Evolutionary conservation across 2,113 vertebrate genomes (phyloP).

Genomic region (Bubalus kerabau): DNA sequence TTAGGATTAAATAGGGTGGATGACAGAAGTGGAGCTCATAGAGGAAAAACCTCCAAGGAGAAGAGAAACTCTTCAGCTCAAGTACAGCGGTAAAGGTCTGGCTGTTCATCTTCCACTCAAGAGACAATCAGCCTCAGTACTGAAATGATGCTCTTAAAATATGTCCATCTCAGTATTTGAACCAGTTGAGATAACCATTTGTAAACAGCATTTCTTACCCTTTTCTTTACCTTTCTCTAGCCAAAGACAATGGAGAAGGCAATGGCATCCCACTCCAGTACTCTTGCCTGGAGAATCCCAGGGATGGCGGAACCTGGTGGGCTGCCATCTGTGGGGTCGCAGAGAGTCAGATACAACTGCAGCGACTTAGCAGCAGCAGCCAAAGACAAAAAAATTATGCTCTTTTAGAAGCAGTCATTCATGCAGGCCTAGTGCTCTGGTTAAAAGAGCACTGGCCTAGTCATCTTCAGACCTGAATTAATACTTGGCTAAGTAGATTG

Average conservation of each 20-base stretch:
- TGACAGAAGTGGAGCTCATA: not conserved
- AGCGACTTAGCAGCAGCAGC: too few relatives aligned
- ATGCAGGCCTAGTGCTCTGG: not conserved
- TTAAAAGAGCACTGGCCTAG: not conserved
- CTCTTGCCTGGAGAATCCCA: too few relatives aligned
- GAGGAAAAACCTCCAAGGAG: not conserved
- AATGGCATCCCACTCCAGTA: too few relatives aligned
- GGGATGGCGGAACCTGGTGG: too few relatives aligned
- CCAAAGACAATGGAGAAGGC: not conserved
- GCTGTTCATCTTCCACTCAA: not conserved
- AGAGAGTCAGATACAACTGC: too few relatives aligned
- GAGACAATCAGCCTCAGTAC: not conserved
- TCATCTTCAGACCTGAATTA: slow-evolving; percentile 18
- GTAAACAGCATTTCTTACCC: not conserved
- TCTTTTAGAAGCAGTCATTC: not conserved
- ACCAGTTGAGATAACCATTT: not conserved
- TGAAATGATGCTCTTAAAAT: not conserved
- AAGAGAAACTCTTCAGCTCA: slow-evolving; percentile 12
- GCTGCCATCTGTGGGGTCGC: too few relatives aligned
- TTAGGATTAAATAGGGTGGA: not conserved
- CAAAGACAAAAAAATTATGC: not conserved
- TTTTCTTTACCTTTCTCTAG: slow-evolving; percentile 23
- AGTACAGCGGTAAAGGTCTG: not conserved
- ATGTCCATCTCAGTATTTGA: not conserved
- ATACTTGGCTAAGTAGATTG: not conserved